These are phyloP conservation scores for Lepetodrilus schrolli DNA, from an alignment of 2,888 invertebrate species.

Conservation along the genomic window DNA sequence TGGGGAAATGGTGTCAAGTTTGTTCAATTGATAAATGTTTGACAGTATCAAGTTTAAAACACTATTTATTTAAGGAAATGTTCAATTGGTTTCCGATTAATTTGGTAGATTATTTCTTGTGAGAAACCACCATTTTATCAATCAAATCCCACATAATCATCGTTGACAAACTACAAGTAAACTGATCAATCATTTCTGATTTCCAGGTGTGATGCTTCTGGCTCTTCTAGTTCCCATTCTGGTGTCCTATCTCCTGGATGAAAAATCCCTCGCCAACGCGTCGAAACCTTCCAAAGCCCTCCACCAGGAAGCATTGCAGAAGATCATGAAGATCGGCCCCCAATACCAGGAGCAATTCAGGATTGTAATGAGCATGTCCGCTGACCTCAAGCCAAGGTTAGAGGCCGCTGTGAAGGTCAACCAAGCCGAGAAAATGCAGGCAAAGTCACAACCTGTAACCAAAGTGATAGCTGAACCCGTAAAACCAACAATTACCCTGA, in stretches of 20 bases:
- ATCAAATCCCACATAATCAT: too few relatives aligned
- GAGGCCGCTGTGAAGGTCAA: slow-evolving; percentile 89
- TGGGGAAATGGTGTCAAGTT: too few relatives aligned
- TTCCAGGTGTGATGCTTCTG: slow-evolving; percentile 89
- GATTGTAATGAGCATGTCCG: slow-evolving; percentile 88
- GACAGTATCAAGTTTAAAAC: too few relatives aligned
- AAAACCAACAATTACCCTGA: slow-evolving; percentile 51
- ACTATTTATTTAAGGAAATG: too few relatives aligned
- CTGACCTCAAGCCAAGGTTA: slow-evolving; percentile 86
- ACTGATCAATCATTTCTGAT: too few relatives aligned
- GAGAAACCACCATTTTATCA: too few relatives aligned
- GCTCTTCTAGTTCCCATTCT: slow-evolving; percentile 92
- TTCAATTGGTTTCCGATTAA: too few relatives aligned
- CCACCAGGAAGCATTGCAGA: slow-evolving; percentile 91
- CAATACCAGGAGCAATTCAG: slow-evolving; percentile 96
- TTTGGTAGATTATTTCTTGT: too few relatives aligned
- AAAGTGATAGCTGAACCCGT: slow-evolving; percentile 76
- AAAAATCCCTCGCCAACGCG: slow-evolving; percentile 69
- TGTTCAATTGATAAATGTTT: too few relatives aligned
- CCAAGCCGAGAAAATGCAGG: slow-evolving; percentile 77
- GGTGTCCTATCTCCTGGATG: slow-evolving; percentile 87
- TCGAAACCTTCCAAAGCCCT: slow-evolving; percentile 74
- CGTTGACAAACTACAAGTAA: too few relatives aligned
- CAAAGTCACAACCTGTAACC: slow-evolving; percentile 41
- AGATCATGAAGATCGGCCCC: slow-evolving; percentile 93